Evolutionary conservation across 2,888 invertebrate species (phyloP), one percentile per base, ranked within the genome.

Genomic region (Gortyna flavago): DNA sequence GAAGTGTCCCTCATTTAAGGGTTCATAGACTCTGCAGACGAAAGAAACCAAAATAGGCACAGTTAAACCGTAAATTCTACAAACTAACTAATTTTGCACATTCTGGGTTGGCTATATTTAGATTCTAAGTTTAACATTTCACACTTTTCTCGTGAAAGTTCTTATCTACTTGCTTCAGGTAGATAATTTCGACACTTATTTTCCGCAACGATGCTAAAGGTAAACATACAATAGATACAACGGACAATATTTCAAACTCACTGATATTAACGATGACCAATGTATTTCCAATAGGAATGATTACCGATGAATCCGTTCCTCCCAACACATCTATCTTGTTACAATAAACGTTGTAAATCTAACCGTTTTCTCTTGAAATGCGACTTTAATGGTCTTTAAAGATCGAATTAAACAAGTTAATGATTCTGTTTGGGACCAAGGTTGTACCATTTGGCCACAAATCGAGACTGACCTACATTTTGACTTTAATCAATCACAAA

Each of bases 361-460:
- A 68, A 81, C 79, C 75, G 79, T 77, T 81, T 86, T 84, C 80
- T 83, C 88, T 81, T 68, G 74, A 86, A 82, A 85, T 78, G 76
- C n/a, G 66, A 72, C 54, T 88, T 87, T 88, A 86, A 82, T 87
- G 88, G 76, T 66, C 74, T 80, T 76, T 79, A 85, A 84, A 87
- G 73, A 83, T 88, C 77, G 64, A 70, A 86, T 85, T 80, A 82
- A 81, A 86, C 75, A 71, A 68, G 75, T 87, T 85, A 83, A 84
- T 85, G 77, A 71, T 72, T 80, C 66, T 64, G 78, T 88, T 87
- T 83, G 74, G 69, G 70, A 72, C 75, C 77, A 75, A 81, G 78
- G 82, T 77, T 81, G 74, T 74, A 79, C 72, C 83, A 82, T 87
- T 85, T 87, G 72, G 72, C 59, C 67, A 68, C 76, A 81, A 79